These are phyloP conservation scores for Tridacna crocea DNA, from an alignment of 2,888 invertebrate genomes.

Conservation along the genomic window DNA sequence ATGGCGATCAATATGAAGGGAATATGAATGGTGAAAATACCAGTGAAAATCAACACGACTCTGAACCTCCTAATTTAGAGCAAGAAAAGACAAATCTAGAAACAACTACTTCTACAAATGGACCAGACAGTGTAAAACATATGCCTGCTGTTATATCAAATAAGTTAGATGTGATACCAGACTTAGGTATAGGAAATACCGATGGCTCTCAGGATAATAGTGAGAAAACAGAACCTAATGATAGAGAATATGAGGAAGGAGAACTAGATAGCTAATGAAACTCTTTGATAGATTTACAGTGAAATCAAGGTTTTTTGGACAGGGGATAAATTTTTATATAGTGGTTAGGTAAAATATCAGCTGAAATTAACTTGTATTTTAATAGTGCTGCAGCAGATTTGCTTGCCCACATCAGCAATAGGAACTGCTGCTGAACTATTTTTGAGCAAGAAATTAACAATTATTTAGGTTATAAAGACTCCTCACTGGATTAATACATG, in stretches of 20 bases:
- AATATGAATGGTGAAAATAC: constrained; percentile 36
- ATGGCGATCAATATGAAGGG: constrained; percentile 1
- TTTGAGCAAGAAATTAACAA: too few species aligned
- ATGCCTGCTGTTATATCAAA: constrained; percentile 14
- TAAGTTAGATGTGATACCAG: constrained; percentile 22
- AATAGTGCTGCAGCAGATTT: too few species aligned
- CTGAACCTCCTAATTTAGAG: not conserved
- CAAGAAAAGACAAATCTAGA: not conserved
- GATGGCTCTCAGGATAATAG: constrained; percentile 23
- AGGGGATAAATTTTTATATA: too few species aligned
- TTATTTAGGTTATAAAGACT: too few species aligned
- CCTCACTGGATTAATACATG: too few species aligned
- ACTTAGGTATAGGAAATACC: constrained; percentile 32
- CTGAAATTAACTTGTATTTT: too few species aligned
- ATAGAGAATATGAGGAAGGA: constrained; percentile 64
- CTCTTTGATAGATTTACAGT: too few species aligned
- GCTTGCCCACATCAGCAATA: too few species aligned
- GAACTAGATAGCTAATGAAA: constrained; percentile 64
- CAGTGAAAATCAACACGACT: constrained; percentile 1
- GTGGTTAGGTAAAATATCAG: too few species aligned
- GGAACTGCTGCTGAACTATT: too few species aligned
- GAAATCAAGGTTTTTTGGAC: too few species aligned
- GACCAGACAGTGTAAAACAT: constrained; percentile 22
- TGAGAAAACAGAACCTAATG: not conserved
- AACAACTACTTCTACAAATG: constrained; percentile 25